Conservation (phyloP, 2,113 vertebrate genomes). For the Cairina moschata region DNA sequence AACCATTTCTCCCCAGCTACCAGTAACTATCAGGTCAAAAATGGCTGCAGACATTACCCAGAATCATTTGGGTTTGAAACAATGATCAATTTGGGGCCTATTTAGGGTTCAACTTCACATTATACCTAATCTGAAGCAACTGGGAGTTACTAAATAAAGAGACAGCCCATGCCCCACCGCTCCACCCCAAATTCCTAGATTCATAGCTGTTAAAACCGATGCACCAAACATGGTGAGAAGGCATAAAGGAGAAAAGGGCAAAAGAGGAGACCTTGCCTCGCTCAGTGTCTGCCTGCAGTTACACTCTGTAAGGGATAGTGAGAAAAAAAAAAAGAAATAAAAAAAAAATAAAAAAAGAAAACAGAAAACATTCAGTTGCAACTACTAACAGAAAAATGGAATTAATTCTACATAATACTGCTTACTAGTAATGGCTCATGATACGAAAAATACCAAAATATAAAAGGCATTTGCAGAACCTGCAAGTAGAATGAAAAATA, state of each 20-base stretch:
- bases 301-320: not conserved
- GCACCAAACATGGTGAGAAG: not conserved
- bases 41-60: not conserved
- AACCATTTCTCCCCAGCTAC: not conserved
- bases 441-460: not conserved
- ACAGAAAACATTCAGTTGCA: not conserved
- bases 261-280: not conserved
- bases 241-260: not conserved
- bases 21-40: not conserved
- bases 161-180: not conserved
- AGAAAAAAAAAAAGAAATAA: not conserved
- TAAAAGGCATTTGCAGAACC: not conserved
- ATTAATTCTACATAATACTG: not conserved
- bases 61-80: not conserved
- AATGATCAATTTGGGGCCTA: not conserved
- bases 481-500: not conserved
- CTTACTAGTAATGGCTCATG: not conserved
- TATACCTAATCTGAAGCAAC: not conserved
- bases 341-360: not conserved
- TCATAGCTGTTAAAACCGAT: not conserved
- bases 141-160: not conserved
- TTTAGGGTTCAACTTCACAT: not conserved
- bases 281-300: not conserved
- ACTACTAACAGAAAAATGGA: not conserved
- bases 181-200: not conserved